phyloP scores from a whole-genome alignment of 2,113 vertebrate genomes.

The Trachemys scripta region DNA sequence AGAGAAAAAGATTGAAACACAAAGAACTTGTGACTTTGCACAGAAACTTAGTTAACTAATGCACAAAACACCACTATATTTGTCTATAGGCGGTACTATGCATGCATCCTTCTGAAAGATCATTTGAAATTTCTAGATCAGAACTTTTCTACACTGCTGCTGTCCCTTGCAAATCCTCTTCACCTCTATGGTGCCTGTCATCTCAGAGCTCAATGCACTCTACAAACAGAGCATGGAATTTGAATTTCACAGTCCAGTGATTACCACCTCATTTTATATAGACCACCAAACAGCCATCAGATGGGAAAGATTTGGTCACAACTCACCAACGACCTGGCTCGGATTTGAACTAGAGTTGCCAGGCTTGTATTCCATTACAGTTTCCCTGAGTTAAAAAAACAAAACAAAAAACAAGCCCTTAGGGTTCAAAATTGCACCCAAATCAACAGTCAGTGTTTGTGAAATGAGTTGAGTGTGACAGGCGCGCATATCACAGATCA shows the following conservation, averaged over 20 bases:
- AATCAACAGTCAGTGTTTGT: background rate
- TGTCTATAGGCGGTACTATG: background rate
- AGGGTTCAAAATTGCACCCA: background rate
- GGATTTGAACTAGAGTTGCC: background rate
- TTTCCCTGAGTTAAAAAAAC: background rate
- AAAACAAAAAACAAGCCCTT: background rate
- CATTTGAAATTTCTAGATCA: background rate
- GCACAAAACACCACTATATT: background rate
- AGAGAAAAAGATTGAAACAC: background rate
- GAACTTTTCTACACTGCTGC: background rate
- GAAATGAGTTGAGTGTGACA: background rate
- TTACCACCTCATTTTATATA: background rate
- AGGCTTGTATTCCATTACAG: background rate
- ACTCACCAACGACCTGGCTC: background rate
- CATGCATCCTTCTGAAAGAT: background rate
- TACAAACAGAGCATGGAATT: background rate
- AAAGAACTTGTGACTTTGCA: background rate
- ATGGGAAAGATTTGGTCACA: background rate
- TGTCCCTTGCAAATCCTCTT: background rate
- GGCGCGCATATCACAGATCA: background rate
- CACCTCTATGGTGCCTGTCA: background rate
- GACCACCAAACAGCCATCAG: background rate
- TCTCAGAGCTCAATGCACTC: background rate
- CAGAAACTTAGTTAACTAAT: background rate
- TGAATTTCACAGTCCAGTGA: background rate